A percentile compares a stretch with the other conserved stretches of the same genome.
Conservation (phyloP, 2,113 vertebrate genomes). For the Calidris pugnax region DNA sequence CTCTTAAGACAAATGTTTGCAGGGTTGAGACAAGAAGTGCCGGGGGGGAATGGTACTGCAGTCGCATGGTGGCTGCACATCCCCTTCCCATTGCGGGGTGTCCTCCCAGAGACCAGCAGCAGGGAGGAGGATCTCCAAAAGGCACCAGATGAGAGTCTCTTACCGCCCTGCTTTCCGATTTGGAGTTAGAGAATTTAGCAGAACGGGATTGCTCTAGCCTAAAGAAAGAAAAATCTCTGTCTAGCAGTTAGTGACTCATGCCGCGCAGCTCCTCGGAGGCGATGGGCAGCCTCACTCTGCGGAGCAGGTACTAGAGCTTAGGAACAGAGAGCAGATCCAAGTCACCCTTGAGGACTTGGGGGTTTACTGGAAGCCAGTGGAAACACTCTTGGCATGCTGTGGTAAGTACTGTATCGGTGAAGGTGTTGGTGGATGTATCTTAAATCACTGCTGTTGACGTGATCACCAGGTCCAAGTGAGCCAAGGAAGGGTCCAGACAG, state of each 20-base stretch:
- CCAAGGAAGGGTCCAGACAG: neutral
- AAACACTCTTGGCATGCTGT: neutral
- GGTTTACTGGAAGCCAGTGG: neutral
- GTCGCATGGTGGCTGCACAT: accelerated
- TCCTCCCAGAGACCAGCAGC: neutral
- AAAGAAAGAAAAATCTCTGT: neutral
- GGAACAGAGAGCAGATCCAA: neutral
- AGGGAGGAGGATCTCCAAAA: neutral
- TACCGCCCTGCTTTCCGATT: neutral
- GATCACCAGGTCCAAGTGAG: neutral
- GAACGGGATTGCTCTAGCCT: neutral
- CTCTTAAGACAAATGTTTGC: neutral
- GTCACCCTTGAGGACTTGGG: neutral
- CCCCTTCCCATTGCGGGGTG: accelerated
- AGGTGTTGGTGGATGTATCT: neutral
- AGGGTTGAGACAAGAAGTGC: neutral
- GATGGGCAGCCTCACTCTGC: accelerated
- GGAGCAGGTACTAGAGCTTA: neutral
- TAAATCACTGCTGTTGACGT: neutral
- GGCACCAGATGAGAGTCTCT: neutral
- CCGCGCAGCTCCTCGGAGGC: accelerated
- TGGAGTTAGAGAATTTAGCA: neutral
- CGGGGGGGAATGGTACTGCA: neutral
- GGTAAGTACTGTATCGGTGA: neutral
- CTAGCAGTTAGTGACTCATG: neutral